phyloP scores from a whole-genome alignment of 2,888 invertebrate species.

The Diaperis boleti region DNA sequence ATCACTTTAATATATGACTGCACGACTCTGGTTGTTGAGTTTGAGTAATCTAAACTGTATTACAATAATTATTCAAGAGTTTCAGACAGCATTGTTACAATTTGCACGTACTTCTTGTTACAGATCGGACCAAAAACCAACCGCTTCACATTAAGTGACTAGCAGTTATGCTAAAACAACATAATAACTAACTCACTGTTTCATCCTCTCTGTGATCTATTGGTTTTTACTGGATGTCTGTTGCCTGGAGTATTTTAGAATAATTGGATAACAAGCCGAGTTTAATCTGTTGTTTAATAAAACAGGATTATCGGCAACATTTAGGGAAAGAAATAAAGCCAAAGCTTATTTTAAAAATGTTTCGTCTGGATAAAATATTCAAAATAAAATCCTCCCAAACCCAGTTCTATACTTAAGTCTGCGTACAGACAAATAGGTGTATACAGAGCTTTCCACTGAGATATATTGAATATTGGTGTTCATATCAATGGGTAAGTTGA shows the following conservation, averaged over 20 bases:
- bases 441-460: slow-evolving; percentile 15
- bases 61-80: slow-evolving; percentile 24
- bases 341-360: no score
- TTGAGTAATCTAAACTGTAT: slow-evolving; percentile 22
- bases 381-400: slow-evolving; percentile 11
- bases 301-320: no score
- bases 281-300: no score
- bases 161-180: slow-evolving; percentile 19
- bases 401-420: slow-evolving; percentile 23
- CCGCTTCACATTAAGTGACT: slow-evolving; percentile 28
- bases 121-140: slow-evolving; percentile 25
- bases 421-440: background rate
- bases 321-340: slow-evolving; percentile 19
- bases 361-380: slow-evolving; percentile 27
- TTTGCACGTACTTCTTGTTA: slow-evolving; percentile 29
- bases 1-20: slow-evolving; percentile 3
- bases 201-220: slow-evolving; percentile 16
- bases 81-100: slow-evolving; percentile 27
- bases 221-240: slow-evolving; percentile 16
- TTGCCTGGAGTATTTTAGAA: background rate
- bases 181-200: slow-evolving; percentile 21
- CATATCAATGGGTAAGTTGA: slow-evolving; percentile 32
- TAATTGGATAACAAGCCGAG: slow-evolving; percentile 6
- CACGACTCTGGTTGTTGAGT: slow-evolving; percentile 7
- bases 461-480: slow-evolving; percentile 38